Percentiles rank a stretch among this genome's conserved stretches.
Conservation (phyloP, 2,113 vertebrate genomes). For the Pelmatolapia mariae region DNA sequence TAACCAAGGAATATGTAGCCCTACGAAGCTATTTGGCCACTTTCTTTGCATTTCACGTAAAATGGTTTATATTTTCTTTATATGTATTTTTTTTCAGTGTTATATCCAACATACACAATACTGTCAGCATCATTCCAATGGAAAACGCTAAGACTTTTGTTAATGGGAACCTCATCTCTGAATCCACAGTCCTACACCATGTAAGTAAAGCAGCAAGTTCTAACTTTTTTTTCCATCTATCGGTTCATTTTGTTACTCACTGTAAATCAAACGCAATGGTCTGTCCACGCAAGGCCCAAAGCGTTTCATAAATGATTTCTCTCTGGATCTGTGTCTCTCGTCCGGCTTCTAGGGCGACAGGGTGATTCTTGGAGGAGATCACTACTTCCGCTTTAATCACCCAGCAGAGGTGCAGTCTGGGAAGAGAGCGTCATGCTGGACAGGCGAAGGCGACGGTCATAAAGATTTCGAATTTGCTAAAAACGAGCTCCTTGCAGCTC, state of each 20-base stretch:
- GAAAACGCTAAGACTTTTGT: constrained; percentile 85
- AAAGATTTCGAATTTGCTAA: constrained; percentile 97
- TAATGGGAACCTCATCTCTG: constrained; percentile 82
- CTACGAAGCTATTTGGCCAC: neutral
- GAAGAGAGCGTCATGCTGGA: constrained; percentile 67
- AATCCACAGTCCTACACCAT: constrained; percentile 81
- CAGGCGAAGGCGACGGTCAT: constrained; percentile 65
- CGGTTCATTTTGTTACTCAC: accelerated
- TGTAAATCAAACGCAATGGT: neutral
- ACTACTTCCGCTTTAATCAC: constrained; percentile 96
- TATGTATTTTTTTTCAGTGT: constrained; percentile 63
- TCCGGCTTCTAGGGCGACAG: constrained; percentile 81
- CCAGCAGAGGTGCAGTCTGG: constrained; percentile 85
- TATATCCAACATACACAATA: constrained; percentile 75
- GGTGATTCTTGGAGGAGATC: constrained; percentile 91
- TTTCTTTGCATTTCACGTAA: neutral
- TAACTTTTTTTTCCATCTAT: neutral
- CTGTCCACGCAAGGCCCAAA: neutral
- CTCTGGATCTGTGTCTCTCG: neutral
- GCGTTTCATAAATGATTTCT: neutral
- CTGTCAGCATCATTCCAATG: constrained; percentile 79
- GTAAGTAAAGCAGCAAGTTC: constrained; percentile 66
- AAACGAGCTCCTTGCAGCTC: constrained; percentile 86
- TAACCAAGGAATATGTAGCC: neutral
- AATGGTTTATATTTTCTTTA: neutral